Evolutionary conservation across 1,140 invertebrate genomes (phyloP), one percentile per base, ranked within the genome.

Genomic region (Eubasilissa regina): DNA sequence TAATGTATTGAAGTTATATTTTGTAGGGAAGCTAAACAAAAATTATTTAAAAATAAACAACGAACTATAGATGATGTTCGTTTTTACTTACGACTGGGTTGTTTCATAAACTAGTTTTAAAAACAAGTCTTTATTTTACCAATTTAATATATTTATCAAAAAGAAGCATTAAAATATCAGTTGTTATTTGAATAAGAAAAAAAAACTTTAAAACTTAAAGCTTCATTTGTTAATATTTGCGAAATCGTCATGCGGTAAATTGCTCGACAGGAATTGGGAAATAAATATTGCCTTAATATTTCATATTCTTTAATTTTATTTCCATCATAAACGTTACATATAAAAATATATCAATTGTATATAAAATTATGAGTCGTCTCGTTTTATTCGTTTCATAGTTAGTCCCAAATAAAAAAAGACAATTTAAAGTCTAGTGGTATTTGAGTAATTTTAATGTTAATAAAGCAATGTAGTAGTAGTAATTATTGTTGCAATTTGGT

Each of bases 181-280:
- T 6, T 35, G 25, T 35, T 35, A 35, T n/a, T n/a, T 35, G 25
- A 35, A 6, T 35, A 35, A 35, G 6, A 6, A 35, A 35, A 35
- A 35, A 35, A 35, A 35, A 35, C 25, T 35, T 35, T 3, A 35
- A 35, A 35, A 35, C 25, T 35, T 35, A 35, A 35, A 35, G 25
- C 25, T 35, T 35, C 25, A 35, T 21, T 62, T 62, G 60, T 62
- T 62, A 62, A 25, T 62, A 25, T 68, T 68, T 68, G 64, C 64
- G n/a, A 47, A 48, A 45, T 68, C 15, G 17, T 17, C 64, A 68
- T 68, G 64, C 64, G 45, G 43, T 17, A n/a, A 47, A n/a, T 21
- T 25, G 35, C 19, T 68, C 47, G n/a, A 44, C 8, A 68, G 43
- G 44, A 45, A 44, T 12, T 25, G 35, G 25, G 25, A 12, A 62